Conservation (phyloP, 2,113 vertebrate species). For the Dipodomys merriami region DNA sequence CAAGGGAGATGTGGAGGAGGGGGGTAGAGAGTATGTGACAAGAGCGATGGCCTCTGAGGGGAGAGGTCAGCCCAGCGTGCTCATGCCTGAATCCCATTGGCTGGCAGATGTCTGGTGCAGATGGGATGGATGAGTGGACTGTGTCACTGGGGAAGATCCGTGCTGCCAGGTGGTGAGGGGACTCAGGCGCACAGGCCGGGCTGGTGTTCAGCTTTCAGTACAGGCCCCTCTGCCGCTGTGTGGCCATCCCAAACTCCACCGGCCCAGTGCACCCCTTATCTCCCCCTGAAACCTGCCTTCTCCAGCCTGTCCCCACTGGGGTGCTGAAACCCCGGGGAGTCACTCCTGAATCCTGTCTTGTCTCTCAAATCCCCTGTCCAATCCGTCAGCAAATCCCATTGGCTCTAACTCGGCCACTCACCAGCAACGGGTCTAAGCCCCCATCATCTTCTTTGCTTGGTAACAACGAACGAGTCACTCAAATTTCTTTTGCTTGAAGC, state of each 20-base stretch:
- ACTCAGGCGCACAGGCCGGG: background rate
- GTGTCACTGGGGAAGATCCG: background rate
- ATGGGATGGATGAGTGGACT: background rate
- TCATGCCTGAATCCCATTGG: background rate
- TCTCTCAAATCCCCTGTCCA: background rate
- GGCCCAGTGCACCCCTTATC: background rate
- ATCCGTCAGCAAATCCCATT: background rate
- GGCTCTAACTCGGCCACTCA: background rate
- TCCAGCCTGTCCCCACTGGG: background rate
- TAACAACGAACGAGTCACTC: background rate
- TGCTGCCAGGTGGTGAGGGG: background rate
- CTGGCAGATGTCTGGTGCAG: background rate
- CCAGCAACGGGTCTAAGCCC: background rate
- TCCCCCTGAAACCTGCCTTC: background rate
- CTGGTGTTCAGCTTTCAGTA: background rate
- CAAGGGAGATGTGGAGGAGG: background rate
- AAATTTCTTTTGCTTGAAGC: background rate
- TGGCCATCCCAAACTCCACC: background rate
- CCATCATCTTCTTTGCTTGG: background rate
- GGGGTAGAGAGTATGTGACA: background rate
- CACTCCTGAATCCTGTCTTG: background rate
- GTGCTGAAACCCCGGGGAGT: background rate
- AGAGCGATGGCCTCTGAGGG: background rate
- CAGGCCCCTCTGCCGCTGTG: rapidly evolving
- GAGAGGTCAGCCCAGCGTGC: rapidly evolving